Conservation (phyloP, 2,113 vertebrate genomes). For the Lutjanus erythropterus region DNA sequence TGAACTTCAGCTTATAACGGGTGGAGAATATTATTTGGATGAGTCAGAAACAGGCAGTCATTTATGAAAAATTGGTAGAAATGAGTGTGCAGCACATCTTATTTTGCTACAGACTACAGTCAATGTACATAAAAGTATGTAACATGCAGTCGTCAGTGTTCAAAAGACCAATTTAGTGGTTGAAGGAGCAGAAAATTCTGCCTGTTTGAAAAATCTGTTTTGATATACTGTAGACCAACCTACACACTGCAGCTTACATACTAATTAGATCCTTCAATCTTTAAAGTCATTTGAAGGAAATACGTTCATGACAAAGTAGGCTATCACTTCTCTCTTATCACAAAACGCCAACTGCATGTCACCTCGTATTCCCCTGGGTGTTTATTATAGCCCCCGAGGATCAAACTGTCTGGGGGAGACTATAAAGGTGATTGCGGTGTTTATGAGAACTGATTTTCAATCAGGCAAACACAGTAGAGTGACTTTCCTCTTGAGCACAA, state of each 20-base stretch:
- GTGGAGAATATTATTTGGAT: slow-evolving; percentile 13
- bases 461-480: slow-evolving; percentile 69
- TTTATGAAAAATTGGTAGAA: slow-evolving; percentile 19
- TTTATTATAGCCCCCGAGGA: slow-evolving; percentile 66
- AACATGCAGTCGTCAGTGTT: slow-evolving; percentile 13
- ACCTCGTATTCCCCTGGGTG: slow-evolving; percentile 54
- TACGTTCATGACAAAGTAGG: slow-evolving; percentile 48
- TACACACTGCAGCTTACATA: slow-evolving; percentile 39
- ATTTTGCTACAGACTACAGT: slow-evolving; percentile 8
- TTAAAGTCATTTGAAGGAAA: slow-evolving; percentile 60
- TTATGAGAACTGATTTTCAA: slow-evolving; percentile 79
- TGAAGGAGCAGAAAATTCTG: slow-evolving; percentile 30
- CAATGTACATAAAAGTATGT: neutral
- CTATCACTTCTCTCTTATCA: slow-evolving; percentile 45
- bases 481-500: slow-evolving; percentile 76
- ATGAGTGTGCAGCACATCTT: neutral
- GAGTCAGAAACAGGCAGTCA: slow-evolving; percentile 13
- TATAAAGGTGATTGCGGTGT: slow-evolving; percentile 77
- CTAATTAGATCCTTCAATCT: slow-evolving; percentile 52
- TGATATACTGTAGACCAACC: slow-evolving; percentile 19
- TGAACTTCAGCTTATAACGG: neutral
- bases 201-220: slow-evolving; percentile 29
- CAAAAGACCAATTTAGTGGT: slow-evolving; percentile 42
- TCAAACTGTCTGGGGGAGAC: slow-evolving; percentile 70
- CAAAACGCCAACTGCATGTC: slow-evolving; percentile 55